Base-by-base conservation (phyloP, 2,113 vertebrate genomes). In the Cyprinodon tularosa region DNA sequence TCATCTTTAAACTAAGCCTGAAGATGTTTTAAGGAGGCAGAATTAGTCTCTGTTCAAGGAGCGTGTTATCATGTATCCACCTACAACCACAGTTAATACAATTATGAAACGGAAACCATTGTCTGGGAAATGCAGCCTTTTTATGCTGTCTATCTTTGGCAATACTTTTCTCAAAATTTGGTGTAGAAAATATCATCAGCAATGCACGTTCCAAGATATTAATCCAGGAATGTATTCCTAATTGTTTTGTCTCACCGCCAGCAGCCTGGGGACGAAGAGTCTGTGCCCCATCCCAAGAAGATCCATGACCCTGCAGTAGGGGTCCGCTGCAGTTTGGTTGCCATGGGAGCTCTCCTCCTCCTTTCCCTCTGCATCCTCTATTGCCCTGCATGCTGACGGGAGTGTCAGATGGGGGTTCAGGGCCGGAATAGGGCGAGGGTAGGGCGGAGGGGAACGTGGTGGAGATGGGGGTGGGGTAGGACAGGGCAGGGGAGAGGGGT, bases 231-330 rank as follows among this genome's bases (percentile, higher is more conserved):
- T n/a, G 36, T n/a, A 60, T 72, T 50, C 45, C 65, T 44, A 62
- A 29, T 7, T 60, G 77, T 4, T 20, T 42, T 48, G 62, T 95
- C 98, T 99, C 97, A 99, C 98, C 98, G 98, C 97, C 91, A 99
- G 95, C 81, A 99, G 96, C 83, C 94, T 95, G 85, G 98, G 98
- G 79, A 99, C 98, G 88, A 99, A 99, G 72, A 99, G 96, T 29
- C 98, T 96, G 94, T 99, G 98, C 91, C 98, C 96, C 98, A 99
- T 99, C 62, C 97, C 98, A 91, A 99, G 96, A 84, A 99, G 94
- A 83, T 95, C 97, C 96, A 98, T 95, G 88, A 97, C 96, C 66
- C 94, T 95, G 78, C 96, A 96, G 6, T 96, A 95, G 65, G 96
- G 97, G 92, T 98, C 98, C n/a, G 95, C 94, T 87, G 95, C 96